Base-by-base conservation (phyloP, 2,797 vertebrate genomes). In the Psittacula derbiana region DNA sequence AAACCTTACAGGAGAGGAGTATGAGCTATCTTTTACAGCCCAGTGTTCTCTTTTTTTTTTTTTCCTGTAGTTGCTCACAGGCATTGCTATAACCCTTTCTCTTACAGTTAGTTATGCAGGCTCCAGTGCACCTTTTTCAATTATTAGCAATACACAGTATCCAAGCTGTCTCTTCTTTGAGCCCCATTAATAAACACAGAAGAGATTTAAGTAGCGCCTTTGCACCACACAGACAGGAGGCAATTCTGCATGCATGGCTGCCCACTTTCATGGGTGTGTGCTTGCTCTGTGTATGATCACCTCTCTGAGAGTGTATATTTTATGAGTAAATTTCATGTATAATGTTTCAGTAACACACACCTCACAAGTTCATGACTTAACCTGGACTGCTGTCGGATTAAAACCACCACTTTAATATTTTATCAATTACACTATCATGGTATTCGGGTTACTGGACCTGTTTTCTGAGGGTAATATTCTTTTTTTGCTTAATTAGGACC, bases 101-200 rank as follows among this genome's bases (percentile, higher is more conserved):
- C 88, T 50, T 91, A 23, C 41, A 82, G 44, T 96, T 44, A 71
- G 88, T 96, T 95, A 91, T 92, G 86, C 80, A 97, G 88, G 90
- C 88, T 96, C 58, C 92, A 91, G 25, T 94, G 94, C 84, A 91
- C 78, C 87, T 93, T 93, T 95, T 82, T 1, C 89, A 71, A 3
- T 91, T 91, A 91, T 94, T 93, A 95, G 88, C 81, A 88, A 58
- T 87, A 95, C 86, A 91, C 88, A 92, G 86, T 84, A 88, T 93
- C 90, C 60, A 92, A 87, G 49, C 85, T 90, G 72, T 86, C 52
- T 67, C 71, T 94, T 81, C 62, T 95, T 61, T 86, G 50, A 72
- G 76, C 30, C 40, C 62, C 62, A 20, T 72, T 94, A 57, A 75
- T 76, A 60, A 81, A 61, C 73, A 36, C 83, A 94, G 85, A 83